These are phyloP conservation scores for Stichopus chloronotus DNA, from an alignment of 35 echinoderm and acorn worm species.

Conservation along the genomic window DNA sequence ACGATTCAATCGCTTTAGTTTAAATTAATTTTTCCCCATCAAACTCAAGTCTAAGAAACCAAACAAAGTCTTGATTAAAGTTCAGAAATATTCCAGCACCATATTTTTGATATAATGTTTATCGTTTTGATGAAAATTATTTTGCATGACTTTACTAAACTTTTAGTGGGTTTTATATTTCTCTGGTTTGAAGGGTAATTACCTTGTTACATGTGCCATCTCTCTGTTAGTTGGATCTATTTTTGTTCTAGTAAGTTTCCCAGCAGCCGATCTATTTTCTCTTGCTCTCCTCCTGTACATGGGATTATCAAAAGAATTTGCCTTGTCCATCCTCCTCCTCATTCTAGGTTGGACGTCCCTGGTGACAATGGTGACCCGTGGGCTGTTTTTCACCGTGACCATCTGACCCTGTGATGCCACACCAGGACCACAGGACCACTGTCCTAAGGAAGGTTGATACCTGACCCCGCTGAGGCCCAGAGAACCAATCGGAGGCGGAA, in stretches of 20 bases:
- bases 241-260: not conserved
- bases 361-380: not conserved
- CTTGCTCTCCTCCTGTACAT: not conserved
- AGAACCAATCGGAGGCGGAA: not conserved
- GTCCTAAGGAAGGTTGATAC: not conserved
- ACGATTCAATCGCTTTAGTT: no score
- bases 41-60: no score
- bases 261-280: not conserved
- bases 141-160: no score
- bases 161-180: no score
- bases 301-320: conserved; percentile 7
- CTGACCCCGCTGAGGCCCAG: not conserved
- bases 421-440: not conserved
- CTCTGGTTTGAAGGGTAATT: no score
- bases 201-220: not conserved
- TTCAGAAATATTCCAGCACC: no score
- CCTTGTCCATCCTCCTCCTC: not conserved
- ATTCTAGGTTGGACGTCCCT: conserved; percentile 11
- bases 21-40: no score
- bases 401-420: not conserved
- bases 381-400: not conserved
- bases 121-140: no score
- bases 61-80: no score
- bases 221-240: not conserved
- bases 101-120: no score